Conservation (phyloP, 64 coral and sea anemone genomes). For the Acropora tenuis region DNA sequence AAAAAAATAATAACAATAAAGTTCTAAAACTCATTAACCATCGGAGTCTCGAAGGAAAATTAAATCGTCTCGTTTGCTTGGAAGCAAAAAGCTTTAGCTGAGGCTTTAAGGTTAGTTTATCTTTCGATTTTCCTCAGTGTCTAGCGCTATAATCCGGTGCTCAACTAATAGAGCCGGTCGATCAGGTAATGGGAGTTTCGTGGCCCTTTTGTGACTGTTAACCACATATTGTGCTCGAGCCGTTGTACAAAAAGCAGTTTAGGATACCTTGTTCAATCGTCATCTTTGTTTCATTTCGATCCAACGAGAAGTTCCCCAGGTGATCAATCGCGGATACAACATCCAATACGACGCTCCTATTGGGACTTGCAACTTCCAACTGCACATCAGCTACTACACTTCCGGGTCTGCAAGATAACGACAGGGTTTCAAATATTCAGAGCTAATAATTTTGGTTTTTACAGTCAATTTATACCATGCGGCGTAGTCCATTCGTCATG, state of each 20-base stretch:
- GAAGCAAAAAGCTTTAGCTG: background rate
- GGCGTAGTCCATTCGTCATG: no score
- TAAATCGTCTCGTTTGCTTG: background rate
- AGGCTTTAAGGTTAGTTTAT: background rate
- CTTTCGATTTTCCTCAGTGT: no score
- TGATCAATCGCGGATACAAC: conserved; percentile 16
- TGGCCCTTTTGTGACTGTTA: no score
- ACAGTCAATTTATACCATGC: background rate
- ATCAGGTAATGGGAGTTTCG: no score
- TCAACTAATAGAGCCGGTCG: no score
- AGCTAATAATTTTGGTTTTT: background rate
- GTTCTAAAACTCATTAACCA: background rate
- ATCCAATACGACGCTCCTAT: background rate
- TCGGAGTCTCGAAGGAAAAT: no score
- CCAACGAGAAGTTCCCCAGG: conserved; percentile 19
- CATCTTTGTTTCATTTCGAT: conserved; percentile 18
- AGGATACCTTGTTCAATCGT: conserved; percentile 4
- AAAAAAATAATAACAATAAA: background rate
- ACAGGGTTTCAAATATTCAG: background rate
- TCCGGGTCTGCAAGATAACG: conserved; percentile 2
- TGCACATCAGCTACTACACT: conserved; percentile 23
- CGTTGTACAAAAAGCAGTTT: background rate
- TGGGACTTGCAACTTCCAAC: conserved; percentile 12
- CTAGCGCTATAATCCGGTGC: no score
- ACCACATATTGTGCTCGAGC: no score